A percentile compares a stretch with the other conserved stretches of the same genome.
These are phyloP conservation scores for Paguma larvata DNA, from an alignment of 2,797 vertebrate genomes.

Conservation along the genomic window DNA sequence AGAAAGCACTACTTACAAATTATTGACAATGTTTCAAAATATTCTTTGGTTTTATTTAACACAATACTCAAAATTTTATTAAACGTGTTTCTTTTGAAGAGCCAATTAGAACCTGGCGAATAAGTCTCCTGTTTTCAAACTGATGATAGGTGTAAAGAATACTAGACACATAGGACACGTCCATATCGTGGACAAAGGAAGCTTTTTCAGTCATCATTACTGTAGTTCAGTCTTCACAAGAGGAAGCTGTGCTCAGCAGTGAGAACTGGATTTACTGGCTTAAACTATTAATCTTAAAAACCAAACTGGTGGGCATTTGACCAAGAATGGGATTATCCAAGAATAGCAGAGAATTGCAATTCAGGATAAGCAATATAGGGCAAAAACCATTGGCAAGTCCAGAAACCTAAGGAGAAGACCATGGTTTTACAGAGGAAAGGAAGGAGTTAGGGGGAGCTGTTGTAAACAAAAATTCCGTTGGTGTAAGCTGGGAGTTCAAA, in stretches of 20 bases:
- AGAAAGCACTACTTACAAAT: not conserved
- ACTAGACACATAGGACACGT: not conserved
- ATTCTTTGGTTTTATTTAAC: not conserved
- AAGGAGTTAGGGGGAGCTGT: not conserved
- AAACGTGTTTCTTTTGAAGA: not conserved
- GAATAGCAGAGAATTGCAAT: not conserved
- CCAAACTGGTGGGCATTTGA: not conserved
- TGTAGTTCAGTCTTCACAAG: not conserved
- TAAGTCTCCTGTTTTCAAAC: not conserved
- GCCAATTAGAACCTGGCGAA: not conserved
- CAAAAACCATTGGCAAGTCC: not conserved
- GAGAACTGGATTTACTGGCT: not conserved
- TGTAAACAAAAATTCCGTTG: not conserved
- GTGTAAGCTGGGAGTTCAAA: not conserved
- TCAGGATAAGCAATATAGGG: not conserved
- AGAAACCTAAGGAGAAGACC: not conserved
- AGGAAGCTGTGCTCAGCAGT: not conserved
- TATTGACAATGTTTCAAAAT: slow-evolving; percentile 14
- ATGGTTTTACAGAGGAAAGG: not conserved
- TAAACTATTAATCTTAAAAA: not conserved
- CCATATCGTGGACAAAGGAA: not conserved
- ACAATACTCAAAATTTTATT: not conserved
- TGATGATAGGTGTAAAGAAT: not conserved
- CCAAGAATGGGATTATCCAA: not conserved
- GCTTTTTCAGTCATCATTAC: not conserved